Conservation (phyloP, 2,113 vertebrate genomes). For the Crotophaga sulcirostris region DNA sequence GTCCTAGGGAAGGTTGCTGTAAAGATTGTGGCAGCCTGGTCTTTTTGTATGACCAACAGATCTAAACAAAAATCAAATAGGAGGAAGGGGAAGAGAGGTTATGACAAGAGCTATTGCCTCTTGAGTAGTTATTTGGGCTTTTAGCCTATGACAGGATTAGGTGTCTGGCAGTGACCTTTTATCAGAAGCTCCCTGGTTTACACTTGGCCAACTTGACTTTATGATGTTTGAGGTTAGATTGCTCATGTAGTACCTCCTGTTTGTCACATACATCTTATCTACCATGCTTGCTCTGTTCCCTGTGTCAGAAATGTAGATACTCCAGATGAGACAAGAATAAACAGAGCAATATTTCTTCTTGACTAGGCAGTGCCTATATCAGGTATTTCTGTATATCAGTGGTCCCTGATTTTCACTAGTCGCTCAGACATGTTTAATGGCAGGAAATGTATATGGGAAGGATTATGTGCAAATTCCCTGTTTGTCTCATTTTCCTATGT, state of each 20-base stretch:
- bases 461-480: neutral
- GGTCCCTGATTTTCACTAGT: neutral
- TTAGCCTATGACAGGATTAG: neutral
- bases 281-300: neutral
- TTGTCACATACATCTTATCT: neutral
- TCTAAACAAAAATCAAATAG: conserved; percentile 57
- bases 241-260: fast-evolving
- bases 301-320: neutral
- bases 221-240: neutral
- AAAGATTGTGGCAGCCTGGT: conserved; percentile 23
- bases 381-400: conserved; percentile 12
- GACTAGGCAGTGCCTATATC: neutral
- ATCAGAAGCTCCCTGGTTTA: neutral
- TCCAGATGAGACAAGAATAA: neutral
- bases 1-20: neutral
- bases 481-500: neutral
- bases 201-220: neutral
- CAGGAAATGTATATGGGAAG: neutral
- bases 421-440: neutral
- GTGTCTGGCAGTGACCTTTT: neutral
- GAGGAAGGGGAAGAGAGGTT: neutral
- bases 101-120: neutral
- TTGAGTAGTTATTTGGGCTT: neutral
- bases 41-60: conserved; percentile 41
- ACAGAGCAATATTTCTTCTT: conserved; percentile 1